phyloP scores from a whole-genome alignment of 2,113 vertebrate genomes.

The Trogon surrucura region DNA sequence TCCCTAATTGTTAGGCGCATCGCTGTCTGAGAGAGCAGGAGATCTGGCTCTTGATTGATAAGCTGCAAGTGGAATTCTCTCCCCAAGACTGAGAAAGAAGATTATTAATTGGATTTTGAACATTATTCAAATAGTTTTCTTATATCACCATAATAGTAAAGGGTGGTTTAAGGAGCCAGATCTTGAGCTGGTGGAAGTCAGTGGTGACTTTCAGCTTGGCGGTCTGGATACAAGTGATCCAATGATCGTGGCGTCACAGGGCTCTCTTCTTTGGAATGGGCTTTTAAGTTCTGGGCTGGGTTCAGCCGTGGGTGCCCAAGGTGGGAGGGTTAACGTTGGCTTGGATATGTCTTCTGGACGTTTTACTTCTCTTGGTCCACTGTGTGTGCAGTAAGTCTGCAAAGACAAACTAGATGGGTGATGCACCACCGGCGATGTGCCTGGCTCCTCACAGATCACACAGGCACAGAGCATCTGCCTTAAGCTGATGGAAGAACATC shows the following conservation, averaged over 20 bases:
- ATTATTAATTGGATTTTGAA: not conserved
- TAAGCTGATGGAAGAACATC: not conserved
- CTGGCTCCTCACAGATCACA: not conserved
- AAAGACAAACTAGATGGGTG: not conserved
- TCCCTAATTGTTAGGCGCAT: not conserved
- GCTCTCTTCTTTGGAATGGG: not conserved
- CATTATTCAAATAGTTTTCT: not conserved
- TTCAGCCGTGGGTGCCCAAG: not conserved
- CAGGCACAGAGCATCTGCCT: not conserved
- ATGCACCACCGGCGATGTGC: not conserved
- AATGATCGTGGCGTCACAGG: not conserved
- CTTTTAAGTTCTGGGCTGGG: not conserved
- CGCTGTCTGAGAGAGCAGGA: not conserved
- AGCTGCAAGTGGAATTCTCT: not conserved
- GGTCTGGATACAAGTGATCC: rapidly evolving
- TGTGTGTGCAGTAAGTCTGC: not conserved
- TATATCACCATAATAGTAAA: not conserved
- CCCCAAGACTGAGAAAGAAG: not conserved
- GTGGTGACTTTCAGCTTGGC: not conserved
- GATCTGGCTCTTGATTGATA: slow-evolving; percentile 16
- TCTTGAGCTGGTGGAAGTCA: not conserved
- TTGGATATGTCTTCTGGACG: not conserved
- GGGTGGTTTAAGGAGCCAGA: not conserved
- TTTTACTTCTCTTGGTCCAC: not conserved
- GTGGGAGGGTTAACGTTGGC: not conserved